phyloP scores from a whole-genome alignment of 2,888 invertebrate genomes.

The Pristionchus fissidentatus region DNA sequence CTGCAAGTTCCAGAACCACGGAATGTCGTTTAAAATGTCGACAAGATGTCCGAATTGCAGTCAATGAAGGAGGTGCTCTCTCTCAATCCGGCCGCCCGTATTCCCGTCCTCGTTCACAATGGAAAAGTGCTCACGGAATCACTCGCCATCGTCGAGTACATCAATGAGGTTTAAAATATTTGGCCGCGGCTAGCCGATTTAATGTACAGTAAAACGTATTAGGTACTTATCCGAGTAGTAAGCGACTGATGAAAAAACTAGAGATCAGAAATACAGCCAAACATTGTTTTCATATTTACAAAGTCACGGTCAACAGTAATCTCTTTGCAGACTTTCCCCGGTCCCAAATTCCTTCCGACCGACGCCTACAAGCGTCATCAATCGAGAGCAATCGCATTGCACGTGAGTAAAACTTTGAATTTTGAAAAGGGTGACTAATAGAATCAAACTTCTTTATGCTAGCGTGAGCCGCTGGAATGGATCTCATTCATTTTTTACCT shows the following conservation, averaged over 20 bases:
- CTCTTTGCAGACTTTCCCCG: constrained; percentile 78
- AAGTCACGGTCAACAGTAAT: no score
- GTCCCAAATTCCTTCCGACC: constrained; percentile 83
- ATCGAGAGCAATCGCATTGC: constrained; percentile 79
- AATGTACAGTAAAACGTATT: not conserved
- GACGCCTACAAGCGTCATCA: constrained; percentile 84
- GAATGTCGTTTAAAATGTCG: no score
- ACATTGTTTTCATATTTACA: no score
- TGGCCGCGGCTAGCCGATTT: not conserved
- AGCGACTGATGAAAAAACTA: no score
- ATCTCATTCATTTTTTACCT: no score
- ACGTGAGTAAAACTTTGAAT: constrained; percentile 54
- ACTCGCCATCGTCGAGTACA: constrained; percentile 89
- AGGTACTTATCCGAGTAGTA: not conserved
- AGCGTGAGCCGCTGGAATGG: no score
- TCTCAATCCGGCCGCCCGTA: constrained; percentile 91
- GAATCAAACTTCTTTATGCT: no score
- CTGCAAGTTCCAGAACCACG: no score
- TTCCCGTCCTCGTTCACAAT: constrained; percentile 86
- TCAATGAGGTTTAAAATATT: constrained; percentile 86
- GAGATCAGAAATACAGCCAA: no score
- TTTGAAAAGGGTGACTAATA: no score
- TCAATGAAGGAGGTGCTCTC: not conserved
- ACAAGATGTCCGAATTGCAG: not conserved
- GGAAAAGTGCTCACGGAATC: constrained; percentile 81